Percentiles rank a stretch among this genome's conserved stretches.
phyloP scores from a whole-genome alignment of 2,888 invertebrate species.

The Ommatoiulus sabulosus region DNA sequence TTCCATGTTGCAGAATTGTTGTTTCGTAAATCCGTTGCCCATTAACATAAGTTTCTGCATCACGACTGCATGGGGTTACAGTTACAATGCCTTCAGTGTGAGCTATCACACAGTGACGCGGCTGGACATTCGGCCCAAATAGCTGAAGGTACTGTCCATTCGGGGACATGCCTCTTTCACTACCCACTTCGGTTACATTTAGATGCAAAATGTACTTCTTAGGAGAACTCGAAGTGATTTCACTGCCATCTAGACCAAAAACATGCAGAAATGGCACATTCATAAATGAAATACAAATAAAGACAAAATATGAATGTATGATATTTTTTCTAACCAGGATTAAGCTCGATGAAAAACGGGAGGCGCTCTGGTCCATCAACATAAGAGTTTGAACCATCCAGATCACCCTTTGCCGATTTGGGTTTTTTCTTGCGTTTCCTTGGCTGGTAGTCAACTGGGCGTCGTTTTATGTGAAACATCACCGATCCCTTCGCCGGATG shows the following conservation, averaged over 20 bases:
- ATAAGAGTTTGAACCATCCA: slow-evolving; percentile 55
- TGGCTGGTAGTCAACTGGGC: slow-evolving; percentile 91
- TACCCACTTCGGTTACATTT: slow-evolving; percentile 78
- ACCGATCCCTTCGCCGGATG: slow-evolving; percentile 78
- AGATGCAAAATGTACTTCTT: slow-evolving; percentile 73
- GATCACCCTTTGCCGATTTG: slow-evolving; percentile 66
- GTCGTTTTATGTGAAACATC: slow-evolving; percentile 95
- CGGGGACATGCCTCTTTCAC: slow-evolving; percentile 73
- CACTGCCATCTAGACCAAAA: slow-evolving; percentile 69
- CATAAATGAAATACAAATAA: not conserved
- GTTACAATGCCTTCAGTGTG: slow-evolving; percentile 90
- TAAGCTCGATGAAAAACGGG: slow-evolving; percentile 82
- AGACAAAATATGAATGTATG: slow-evolving; percentile 56
- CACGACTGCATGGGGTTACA: slow-evolving; percentile 91
- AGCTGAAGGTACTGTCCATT: slow-evolving; percentile 67
- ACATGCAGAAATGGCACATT: not conserved
- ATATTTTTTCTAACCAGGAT: slow-evolving; percentile 73
- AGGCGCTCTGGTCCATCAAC: slow-evolving; percentile 65
- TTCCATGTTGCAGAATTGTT: slow-evolving; percentile 80
- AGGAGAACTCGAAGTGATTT: slow-evolving; percentile 69
- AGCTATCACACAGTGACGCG: slow-evolving; percentile 95
- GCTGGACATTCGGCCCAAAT: slow-evolving; percentile 91
- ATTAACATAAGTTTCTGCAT: slow-evolving; percentile 95
- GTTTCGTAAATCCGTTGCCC: slow-evolving; percentile 92
- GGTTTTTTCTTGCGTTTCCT: slow-evolving; percentile 87